A percentile compares a stretch with the other conserved stretches of the same genome.
phyloP scores from a whole-genome alignment of 2,888 invertebrate genomes.

The Drosophila parthenogenetica region DNA sequence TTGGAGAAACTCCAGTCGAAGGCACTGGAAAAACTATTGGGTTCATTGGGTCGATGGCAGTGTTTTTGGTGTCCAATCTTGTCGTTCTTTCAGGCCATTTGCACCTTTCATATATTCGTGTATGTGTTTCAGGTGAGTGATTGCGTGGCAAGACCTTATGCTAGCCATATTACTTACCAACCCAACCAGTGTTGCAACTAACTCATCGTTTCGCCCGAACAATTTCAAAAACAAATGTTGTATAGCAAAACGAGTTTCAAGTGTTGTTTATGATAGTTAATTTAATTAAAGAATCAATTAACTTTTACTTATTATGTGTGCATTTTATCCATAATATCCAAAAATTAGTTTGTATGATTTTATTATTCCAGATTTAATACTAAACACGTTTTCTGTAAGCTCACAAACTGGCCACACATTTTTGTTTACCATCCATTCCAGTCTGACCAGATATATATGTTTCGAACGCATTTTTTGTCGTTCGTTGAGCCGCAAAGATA shows the following conservation, averaged over 20 bases:
- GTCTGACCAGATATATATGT: slow-evolving; percentile 44
- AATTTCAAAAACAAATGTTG: slow-evolving; percentile 9
- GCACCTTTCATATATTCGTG: slow-evolving; percentile 88
- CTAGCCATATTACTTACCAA: slow-evolving; percentile 28
- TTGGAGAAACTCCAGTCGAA: slow-evolving; percentile 68
- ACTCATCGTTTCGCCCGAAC: slow-evolving; percentile 19
- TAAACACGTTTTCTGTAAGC: slow-evolving; percentile 49
- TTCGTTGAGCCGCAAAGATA: slow-evolving; percentile 9
- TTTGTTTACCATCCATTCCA: slow-evolving; percentile 39
- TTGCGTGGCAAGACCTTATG: slow-evolving; percentile 46
- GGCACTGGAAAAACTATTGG: slow-evolving; percentile 85
- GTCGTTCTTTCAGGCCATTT: slow-evolving; percentile 87
- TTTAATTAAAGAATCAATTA: slow-evolving; percentile 16
- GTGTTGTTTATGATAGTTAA: slow-evolving; percentile 2
- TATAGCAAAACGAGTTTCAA: neutral
- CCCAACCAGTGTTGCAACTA: slow-evolving; percentile 8
- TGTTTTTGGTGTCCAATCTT: slow-evolving; percentile 86
- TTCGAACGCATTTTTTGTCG: neutral
- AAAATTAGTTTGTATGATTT: slow-evolving; percentile 21
- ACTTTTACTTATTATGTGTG: slow-evolving; percentile 15
- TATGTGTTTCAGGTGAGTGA: slow-evolving; percentile 86
- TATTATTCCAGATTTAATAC: slow-evolving; percentile 6
- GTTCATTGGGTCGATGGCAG: slow-evolving; percentile 87
- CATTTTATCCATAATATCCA: slow-evolving; percentile 1
- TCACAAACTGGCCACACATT: slow-evolving; percentile 4